Evolutionary conservation across 37 sponge, comb jelly and placozoan genomes (phyloP), one percentile per base, ranked within the genome.

Genomic region (Crambe crambe): DNA sequence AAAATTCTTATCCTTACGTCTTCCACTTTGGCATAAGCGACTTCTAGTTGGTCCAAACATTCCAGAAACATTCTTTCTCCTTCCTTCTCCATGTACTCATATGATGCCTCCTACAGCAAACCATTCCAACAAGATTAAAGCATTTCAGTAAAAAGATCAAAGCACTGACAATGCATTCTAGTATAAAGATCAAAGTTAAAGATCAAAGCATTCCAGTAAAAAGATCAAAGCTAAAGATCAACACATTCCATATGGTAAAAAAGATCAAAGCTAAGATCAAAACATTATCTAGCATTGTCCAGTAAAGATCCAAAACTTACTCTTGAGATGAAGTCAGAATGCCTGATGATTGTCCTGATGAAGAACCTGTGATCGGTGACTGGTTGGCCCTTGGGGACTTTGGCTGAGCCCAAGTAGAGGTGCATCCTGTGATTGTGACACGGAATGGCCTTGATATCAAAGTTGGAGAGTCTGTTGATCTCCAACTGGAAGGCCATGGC

Each of bases 401-500:
- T 97, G 2, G 94, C 90, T 21, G 97, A 84, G 1, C 93, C 98
- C 37, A 92, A 82, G 90, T 97, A 97, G 61, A 97, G 61, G 40
- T 97, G 96, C 87, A 97, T 95, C 4, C 84, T 78, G 61, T 83
- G 91, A 76, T 95, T 95, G 57, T 89, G 81, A 31, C 90, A 86
- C 10, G 93, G 87, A n/a, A 97, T 85, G 39, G 80, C 80, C 37
- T 78, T 69, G 39, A 97, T 92, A 64, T 90, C 80, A 47, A 97
- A 97, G 83, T 92, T 95, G 43, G 85, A 89, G 86, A 97, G 80
- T 39, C 96, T 41, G 58, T 93, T 90, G 4, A 97, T 82, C 82
- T 97, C 98, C 70, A 97, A 85, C 60, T 97, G 98, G 77, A 97
- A 97, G 36, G 98, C 98, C 39, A 97, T 83, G 32, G 94, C 98